Conservation (phyloP, 2,797 vertebrate species). For the Pangasius sanitwongsei region DNA sequence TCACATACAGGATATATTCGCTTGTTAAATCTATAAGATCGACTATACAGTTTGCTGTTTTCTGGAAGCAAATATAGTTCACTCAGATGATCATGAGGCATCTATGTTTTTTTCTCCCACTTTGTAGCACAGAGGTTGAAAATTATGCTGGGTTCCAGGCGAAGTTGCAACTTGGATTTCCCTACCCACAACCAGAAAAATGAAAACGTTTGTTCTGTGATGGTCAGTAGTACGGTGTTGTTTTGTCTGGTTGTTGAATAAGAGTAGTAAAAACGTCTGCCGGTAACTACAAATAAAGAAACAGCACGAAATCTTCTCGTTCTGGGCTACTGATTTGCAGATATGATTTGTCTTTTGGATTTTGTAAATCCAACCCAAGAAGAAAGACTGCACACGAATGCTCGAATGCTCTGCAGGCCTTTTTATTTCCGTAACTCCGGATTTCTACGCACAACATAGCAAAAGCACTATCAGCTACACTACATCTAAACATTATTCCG, state of each 20-base stretch:
- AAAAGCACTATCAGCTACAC: slow-evolving; percentile 86
- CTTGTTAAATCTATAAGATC: neutral
- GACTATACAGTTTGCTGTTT: neutral
- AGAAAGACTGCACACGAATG: neutral
- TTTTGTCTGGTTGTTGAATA: neutral
- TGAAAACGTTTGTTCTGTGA: neutral
- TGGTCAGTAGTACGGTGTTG: neutral
- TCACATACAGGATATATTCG: neutral
- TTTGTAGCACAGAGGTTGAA: neutral
- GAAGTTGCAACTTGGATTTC: neutral
- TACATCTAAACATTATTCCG: slow-evolving; percentile 77
- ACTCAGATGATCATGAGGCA: neutral
- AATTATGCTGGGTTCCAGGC: neutral
- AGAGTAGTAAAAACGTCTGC: neutral
- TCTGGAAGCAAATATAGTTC: neutral
- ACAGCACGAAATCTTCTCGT: neutral
- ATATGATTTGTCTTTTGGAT: neutral
- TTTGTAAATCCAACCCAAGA: neutral
- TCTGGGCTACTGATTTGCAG: neutral
- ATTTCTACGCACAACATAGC: slow-evolving; percentile 87
- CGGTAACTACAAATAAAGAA: neutral
- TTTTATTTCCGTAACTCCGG: slow-evolving; percentile 93
- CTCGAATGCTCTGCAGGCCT: slow-evolving; percentile 80
- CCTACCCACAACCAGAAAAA: neutral
- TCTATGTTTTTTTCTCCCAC: neutral